Evolutionary conservation across 2,113 vertebrate genomes (phyloP).

Genomic region (Myxocyprinus asiaticus): DNA sequence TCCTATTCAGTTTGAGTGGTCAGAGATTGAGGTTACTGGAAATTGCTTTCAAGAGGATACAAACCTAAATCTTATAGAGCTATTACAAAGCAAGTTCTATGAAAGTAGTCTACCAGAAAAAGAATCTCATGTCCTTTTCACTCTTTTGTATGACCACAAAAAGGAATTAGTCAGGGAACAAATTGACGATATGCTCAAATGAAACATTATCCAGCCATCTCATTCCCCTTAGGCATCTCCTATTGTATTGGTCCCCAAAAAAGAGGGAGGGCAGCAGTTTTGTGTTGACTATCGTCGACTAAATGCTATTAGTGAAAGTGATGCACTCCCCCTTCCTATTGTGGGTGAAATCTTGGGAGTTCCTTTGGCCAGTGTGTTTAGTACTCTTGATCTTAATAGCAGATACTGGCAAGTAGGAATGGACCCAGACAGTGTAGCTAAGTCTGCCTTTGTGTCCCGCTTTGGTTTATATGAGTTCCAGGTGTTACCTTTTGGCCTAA

Average conservation of each 20-base stretch:
- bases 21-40: not conserved
- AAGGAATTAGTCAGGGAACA: not conserved
- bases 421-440: not conserved
- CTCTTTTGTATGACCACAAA: slow-evolving; percentile 3
- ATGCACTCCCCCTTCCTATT: not conserved
- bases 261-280: not conserved
- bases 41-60: not conserved
- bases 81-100: not conserved
- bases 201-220: not conserved
- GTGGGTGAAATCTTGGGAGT: slow-evolving; percentile 7
- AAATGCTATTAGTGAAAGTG: slow-evolving; percentile 1
- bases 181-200: slow-evolving; percentile 4
- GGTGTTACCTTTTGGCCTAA: slow-evolving; percentile 8
- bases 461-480: slow-evolving; percentile 7
- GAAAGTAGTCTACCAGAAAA: not conserved
- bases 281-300: not conserved
- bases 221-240: slow-evolving; percentile 2
- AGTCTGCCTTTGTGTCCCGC: not conserved
- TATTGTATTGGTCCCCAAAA: slow-evolving; percentile 10
- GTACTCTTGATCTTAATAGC: not conserved
- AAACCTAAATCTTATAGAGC: not conserved
- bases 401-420: too few relatives aligned
- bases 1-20: not conserved
- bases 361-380: not conserved
- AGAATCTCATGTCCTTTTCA: not conserved